These are phyloP conservation scores for Prenolepis imparis DNA, from an alignment of 2,888 invertebrate species.

Conservation along the genomic window DNA sequence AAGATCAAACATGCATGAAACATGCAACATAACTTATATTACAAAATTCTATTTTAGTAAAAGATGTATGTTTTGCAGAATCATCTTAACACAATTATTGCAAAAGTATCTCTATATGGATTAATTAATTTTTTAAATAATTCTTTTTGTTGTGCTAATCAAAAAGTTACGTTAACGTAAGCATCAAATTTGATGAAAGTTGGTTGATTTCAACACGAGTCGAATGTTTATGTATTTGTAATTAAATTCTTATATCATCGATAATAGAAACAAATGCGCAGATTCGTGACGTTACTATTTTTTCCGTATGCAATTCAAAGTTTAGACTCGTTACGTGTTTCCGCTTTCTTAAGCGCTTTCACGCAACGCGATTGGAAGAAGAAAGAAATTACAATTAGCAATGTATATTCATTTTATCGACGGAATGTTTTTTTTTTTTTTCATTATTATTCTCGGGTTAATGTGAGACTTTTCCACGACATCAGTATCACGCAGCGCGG, in stretches of 20 bases:
- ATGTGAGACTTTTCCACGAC: not conserved
- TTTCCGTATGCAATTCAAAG: not conserved
- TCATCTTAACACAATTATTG: too few relatives aligned
- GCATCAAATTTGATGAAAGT: not conserved
- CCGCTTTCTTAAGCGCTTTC: conserved; percentile 52
- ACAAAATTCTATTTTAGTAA: too few relatives aligned
- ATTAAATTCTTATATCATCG: not conserved
- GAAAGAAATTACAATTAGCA: conserved; percentile 31
- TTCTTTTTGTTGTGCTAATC: not conserved
- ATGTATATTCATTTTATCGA: conserved; percentile 4
- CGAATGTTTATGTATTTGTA: not conserved
- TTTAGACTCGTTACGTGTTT: conserved; percentile 12
- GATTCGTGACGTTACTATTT: not conserved
- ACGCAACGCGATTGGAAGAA: not conserved
- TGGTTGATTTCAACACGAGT: not conserved
- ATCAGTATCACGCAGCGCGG: not conserved
- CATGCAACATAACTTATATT: too few relatives aligned
- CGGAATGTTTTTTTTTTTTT: not conserved
- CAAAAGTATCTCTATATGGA: too few relatives aligned
- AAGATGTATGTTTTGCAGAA: too few relatives aligned
- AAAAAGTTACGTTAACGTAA: not conserved
- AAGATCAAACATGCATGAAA: too few relatives aligned
- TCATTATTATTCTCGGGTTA: not conserved
- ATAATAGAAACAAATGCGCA: not conserved
- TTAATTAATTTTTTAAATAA: too few relatives aligned